A percentile compares a stretch with the other conserved stretches of the same genome.
Evolutionary conservation across 2,888 invertebrate species (phyloP).

Genomic region (Dasysyrphus albostriatus): DNA sequence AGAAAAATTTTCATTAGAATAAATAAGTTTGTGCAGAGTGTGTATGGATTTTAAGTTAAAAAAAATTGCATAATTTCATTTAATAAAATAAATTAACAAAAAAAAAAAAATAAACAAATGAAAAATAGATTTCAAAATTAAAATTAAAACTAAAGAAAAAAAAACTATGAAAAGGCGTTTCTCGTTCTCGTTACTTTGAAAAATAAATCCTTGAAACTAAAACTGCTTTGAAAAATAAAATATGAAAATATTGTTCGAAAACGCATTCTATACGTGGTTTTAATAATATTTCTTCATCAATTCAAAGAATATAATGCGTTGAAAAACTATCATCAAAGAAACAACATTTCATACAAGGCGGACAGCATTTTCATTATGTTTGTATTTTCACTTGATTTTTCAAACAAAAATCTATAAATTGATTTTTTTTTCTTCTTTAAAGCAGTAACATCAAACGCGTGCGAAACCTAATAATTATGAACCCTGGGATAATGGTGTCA

Average conservation of each 20-base stretch:
- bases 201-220: slow-evolving; percentile 3
- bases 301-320: slow-evolving; percentile 26
- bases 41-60: not conserved
- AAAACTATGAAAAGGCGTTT: slow-evolving; percentile 1
- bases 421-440: slow-evolving; percentile 45
- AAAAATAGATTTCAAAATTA: not conserved
- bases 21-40: slow-evolving; percentile 42
- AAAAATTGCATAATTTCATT: slow-evolving; percentile 35
- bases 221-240: slow-evolving; percentile 8
- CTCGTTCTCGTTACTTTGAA: not conserved
- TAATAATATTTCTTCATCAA: not conserved
- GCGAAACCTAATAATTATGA: not conserved
- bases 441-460: slow-evolving; percentile 9
- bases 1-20: slow-evolving; percentile 43
- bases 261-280: slow-evolving; percentile 19
- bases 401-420: slow-evolving; percentile 71
- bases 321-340: not conserved
- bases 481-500: slow-evolving; percentile 10
- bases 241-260: slow-evolving; percentile 25
- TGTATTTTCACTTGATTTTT: slow-evolving; percentile 33
- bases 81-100: slow-evolving; percentile 12
- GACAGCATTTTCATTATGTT: slow-evolving; percentile 22
- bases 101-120: slow-evolving; percentile 24
- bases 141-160: not conserved
- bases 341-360: not conserved